These are phyloP conservation scores for Pachyramphus minor DNA, from an alignment of 2,113 vertebrate species.

Conservation along the genomic window DNA sequence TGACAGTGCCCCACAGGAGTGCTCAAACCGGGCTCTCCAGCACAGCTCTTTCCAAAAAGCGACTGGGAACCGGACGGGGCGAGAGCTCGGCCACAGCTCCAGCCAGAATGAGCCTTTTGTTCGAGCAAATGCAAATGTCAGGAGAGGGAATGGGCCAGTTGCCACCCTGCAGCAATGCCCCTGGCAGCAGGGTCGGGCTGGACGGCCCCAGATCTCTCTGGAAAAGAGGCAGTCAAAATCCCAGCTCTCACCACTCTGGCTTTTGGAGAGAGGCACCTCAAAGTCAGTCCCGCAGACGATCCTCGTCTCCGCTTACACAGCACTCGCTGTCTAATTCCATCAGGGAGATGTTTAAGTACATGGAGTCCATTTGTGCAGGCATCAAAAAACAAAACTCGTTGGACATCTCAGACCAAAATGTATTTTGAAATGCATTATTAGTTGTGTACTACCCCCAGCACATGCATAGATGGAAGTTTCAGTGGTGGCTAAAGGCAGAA, in stretches of 20 bases:
- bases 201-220: background rate
- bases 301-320: background rate
- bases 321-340: rapidly evolving
- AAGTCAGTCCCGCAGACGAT: background rate
- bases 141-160: background rate
- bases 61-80: rapidly evolving
- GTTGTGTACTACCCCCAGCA: background rate
- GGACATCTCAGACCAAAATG: background rate
- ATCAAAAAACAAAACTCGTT: background rate
- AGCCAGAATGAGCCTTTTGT: background rate
- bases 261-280: background rate
- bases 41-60: slow-evolving; percentile 2
- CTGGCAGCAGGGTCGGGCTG: background rate
- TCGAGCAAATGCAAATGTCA: background rate
- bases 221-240: background rate
- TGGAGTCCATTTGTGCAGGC: background rate
- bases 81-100: background rate
- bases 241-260: background rate
- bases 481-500: background rate
- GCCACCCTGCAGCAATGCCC: background rate
- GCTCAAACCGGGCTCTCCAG: background rate
- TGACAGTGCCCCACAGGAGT: background rate
- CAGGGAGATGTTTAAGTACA: background rate
- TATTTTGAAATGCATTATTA: background rate
- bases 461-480: rapidly evolving